Percentiles rank a stretch among this genome's conserved stretches.
Conservation (phyloP, 2,797 vertebrate genomes). For the Ciconia nigra region DNA sequence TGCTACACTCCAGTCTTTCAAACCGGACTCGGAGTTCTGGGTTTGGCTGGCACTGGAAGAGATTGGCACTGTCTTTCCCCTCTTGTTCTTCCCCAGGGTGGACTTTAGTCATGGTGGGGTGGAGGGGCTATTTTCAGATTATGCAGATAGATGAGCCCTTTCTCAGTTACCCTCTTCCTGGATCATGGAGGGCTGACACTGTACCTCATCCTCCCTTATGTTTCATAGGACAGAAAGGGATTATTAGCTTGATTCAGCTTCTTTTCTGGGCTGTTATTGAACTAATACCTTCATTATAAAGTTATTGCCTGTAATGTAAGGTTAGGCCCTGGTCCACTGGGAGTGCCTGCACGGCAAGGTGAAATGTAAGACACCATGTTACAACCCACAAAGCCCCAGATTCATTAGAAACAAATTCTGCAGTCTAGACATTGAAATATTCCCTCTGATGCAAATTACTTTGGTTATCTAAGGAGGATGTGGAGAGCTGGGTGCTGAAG, state of each 20-base stretch:
- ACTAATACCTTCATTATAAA: not conserved
- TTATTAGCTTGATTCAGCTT: not conserved
- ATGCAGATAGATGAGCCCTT: not conserved
- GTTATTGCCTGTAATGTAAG: not conserved
- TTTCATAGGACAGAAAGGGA: not conserved
- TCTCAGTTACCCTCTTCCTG: not conserved
- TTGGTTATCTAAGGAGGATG: not conserved
- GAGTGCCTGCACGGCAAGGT: not conserved
- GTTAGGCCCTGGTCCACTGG: not conserved
- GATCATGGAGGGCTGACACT: not conserved
- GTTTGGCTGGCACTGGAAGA: not conserved
- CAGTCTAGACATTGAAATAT: not conserved
- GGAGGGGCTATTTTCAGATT: not conserved
- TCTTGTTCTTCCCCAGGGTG: not conserved
- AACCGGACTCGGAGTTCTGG: not conserved
- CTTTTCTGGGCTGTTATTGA: not conserved
- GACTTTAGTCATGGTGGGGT: not conserved
- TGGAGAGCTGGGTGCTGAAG: not conserved
- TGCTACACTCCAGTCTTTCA: not conserved
- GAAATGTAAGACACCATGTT: not conserved
- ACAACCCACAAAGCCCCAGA: not conserved
- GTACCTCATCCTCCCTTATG: not conserved
- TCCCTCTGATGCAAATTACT: not conserved
- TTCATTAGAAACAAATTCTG: slow-evolving; percentile 6
- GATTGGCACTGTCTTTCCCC: not conserved